Conservation (phyloP, 2,797 vertebrate genomes). For the Cynopterus sphinx region DNA sequence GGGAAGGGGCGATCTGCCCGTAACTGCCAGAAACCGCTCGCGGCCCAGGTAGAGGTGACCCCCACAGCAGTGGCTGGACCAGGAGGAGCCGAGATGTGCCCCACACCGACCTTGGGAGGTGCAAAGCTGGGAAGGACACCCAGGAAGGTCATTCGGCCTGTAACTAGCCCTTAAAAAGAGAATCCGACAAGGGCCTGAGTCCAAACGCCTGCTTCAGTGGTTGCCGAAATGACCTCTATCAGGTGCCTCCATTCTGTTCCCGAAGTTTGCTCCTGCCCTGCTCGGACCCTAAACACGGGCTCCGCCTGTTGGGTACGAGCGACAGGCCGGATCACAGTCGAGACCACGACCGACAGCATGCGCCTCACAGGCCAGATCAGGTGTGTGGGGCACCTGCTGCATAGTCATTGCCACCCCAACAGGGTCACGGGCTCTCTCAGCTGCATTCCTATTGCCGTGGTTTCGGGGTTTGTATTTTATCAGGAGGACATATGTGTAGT, state of each 20-base stretch:
- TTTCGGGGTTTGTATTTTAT: not conserved
- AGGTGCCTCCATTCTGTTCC: not conserved
- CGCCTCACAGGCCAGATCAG: rapidly evolving
- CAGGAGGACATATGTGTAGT: not conserved
- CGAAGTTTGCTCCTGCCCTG: not conserved
- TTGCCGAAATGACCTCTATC: not conserved
- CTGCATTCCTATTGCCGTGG: too few relatives aligned
- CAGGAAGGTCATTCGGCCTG: too few relatives aligned
- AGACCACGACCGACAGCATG: rapidly evolving
- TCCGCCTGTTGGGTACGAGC: rapidly evolving
- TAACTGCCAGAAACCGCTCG: not conserved
- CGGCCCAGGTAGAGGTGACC: rapidly evolving
- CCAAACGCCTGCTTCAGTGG: not conserved
- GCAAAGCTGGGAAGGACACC: too few relatives aligned
- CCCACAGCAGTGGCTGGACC: not conserved
- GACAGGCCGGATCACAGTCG: not conserved
- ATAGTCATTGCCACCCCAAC: too few relatives aligned
- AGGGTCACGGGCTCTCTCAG: not conserved
- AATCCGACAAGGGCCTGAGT: rapidly evolving
- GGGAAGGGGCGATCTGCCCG: not conserved
- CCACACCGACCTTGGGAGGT: rapidly evolving
- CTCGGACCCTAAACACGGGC: rapidly evolving
- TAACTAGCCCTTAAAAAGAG: too few relatives aligned
- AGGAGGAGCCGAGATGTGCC: too few relatives aligned
- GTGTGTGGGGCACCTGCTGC: not conserved